Evolutionary conservation across 2,888 invertebrate species (phyloP), one percentile per base, ranked within the genome.

Genomic region (Brachypalpus laphriformis): DNA sequence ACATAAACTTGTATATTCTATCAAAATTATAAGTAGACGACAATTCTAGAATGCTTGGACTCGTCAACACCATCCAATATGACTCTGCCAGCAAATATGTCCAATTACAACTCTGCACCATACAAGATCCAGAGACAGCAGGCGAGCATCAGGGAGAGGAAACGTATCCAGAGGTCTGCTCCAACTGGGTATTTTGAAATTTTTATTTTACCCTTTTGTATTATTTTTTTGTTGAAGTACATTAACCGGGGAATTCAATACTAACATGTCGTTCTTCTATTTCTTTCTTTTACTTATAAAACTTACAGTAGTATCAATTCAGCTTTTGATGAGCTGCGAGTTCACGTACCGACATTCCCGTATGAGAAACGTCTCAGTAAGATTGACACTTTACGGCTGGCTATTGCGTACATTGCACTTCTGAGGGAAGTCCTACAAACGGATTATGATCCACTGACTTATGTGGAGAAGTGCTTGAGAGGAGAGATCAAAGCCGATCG

Each of bases 281-380:
- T 22, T 5, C n/a, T 42, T 54, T 22, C 16, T 40, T 42, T 28
- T 28, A 4, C 40, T 42, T 57, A 51, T 57, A 72, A 78, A 88
- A 77, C 91, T 93, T 95, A 94, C 95, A 97, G 97, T 96, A 99
- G 98, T 95, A 99, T 99, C 94, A 98, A 98, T 95, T 97, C 98
- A 93, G 99, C 98, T 92, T 99, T 99, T 94, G 98, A 99, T 94
- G 98, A 98, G 92, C 95, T 99, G 90, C 94, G 99, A 72, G 96
- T 97, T 88, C 98, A 98, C 93, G 99, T 99, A 89, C 99, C 99
- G 61, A 99, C 99, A 82, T 99, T 99, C 92, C 99, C 99, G 0
- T 99, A 98, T 92, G 99, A 99, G 93, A 99, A 99, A 92, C 94
- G 99, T 22, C 94, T 99, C 37, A 99, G 98, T 89, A 99, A 99